Evolutionary conservation across 2,113 vertebrate genomes (phyloP).

Genomic region (Chionis minor): DNA sequence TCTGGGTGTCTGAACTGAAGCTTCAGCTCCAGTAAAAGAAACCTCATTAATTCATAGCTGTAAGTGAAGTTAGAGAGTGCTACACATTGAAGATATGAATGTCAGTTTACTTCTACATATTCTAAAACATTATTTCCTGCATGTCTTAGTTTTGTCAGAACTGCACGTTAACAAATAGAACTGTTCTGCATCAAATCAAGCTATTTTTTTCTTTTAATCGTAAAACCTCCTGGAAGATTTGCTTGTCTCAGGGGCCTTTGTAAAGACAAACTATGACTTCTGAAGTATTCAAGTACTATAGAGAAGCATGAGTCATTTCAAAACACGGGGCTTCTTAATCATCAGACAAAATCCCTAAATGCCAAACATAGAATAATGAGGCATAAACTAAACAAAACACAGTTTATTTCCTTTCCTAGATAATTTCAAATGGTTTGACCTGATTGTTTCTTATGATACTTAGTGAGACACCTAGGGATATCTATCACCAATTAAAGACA

Average conservation of each 20-base stretch:
- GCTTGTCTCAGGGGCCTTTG: background rate
- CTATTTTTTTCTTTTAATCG: background rate
- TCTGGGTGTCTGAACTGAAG: background rate
- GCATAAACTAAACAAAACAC: background rate
- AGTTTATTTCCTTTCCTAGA: background rate
- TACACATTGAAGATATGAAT: background rate
- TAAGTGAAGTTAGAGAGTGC: background rate
- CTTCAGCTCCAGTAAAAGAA: background rate
- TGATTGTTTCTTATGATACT: background rate
- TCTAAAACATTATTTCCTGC: background rate
- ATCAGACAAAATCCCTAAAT: background rate
- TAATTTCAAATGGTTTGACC: background rate
- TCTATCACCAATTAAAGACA: background rate
- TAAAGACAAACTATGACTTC: background rate
- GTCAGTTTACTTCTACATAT: background rate
- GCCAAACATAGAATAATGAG: background rate
- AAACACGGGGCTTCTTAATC: background rate
- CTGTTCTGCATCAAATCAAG: background rate
- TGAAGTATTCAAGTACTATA: background rate
- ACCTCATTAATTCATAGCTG: background rate
- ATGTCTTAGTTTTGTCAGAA: background rate
- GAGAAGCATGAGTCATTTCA: background rate
- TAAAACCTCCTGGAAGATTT: background rate
- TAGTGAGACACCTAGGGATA: background rate
- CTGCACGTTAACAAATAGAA: background rate